Evolutionary conservation across 2,797 vertebrate species (phyloP).

Genomic region (Anniella stebbinsi): DNA sequence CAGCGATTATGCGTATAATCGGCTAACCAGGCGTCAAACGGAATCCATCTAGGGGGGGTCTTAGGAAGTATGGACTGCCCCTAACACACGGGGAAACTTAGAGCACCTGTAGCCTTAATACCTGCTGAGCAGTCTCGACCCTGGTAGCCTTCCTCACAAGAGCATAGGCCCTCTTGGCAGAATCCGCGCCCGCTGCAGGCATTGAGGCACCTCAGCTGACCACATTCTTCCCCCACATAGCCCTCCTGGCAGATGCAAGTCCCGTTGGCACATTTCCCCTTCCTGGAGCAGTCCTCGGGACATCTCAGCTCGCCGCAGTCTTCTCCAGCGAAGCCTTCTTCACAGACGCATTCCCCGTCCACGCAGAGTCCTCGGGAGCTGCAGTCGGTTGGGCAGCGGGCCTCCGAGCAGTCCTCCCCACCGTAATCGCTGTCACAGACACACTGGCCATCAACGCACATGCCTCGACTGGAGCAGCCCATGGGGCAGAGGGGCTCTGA

Average conservation of each 20-base stretch:
- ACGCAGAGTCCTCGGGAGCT: slow-evolving; percentile 92
- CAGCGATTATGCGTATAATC: no score
- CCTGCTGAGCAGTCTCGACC: slow-evolving; percentile 95
- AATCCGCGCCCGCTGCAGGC: slow-evolving; percentile 91
- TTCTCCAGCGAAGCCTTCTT: slow-evolving; percentile 91
- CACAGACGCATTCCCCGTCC: slow-evolving; percentile 94
- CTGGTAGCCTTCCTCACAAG: slow-evolving; percentile 90
- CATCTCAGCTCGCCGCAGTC: slow-evolving; percentile 91
- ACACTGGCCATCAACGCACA: slow-evolving; percentile 94
- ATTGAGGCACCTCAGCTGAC: slow-evolving; percentile 87
- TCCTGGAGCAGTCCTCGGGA: slow-evolving; percentile 92
- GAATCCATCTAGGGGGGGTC: no score
- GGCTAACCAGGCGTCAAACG: no score
- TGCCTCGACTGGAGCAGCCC: slow-evolving; percentile 92
- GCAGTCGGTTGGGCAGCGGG: slow-evolving; percentile 90
- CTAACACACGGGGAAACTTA: not conserved
- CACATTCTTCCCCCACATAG: slow-evolving; percentile 91
- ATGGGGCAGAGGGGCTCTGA: slow-evolving; percentile 90
- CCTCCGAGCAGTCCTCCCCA: slow-evolving; percentile 94
- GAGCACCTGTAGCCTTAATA: slow-evolving; percentile 52
- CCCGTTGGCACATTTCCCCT: slow-evolving; percentile 89
- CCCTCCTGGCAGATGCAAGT: slow-evolving; percentile 92
- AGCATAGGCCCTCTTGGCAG: slow-evolving; percentile 91
- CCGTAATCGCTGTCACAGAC: slow-evolving; percentile 92
- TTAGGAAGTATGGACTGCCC: not conserved